Evolutionary conservation across 2,888 invertebrate species (phyloP).

Genomic region (Epinotia brunnichana): DNA sequence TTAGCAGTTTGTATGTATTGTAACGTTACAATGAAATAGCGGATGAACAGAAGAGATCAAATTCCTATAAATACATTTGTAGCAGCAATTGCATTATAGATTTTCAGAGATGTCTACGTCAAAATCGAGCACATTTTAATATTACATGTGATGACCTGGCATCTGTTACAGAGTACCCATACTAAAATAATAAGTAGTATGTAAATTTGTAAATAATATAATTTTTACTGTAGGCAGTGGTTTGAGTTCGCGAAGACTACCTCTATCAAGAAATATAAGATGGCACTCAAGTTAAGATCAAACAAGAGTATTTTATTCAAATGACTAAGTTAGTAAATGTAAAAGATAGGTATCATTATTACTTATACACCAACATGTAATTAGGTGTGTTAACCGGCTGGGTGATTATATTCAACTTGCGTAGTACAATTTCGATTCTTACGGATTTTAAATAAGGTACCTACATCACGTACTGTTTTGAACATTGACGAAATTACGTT

Average conservation of each 20-base stretch:
- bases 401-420: background rate
- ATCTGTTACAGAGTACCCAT: slow-evolving; percentile 2
- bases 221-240: slow-evolving; percentile 12
- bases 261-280: slow-evolving; percentile 20
- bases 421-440: background rate
- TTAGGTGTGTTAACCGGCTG: background rate
- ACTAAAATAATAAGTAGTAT: background rate
- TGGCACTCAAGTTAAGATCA: slow-evolving; percentile 41
- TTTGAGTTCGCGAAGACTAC: slow-evolving; percentile 5
- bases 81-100: slow-evolving; percentile 8
- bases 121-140: slow-evolving; percentile 20
- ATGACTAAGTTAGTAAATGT: slow-evolving; percentile 23
- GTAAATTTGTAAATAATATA: slow-evolving; percentile 12
- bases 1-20: background rate
- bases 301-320: slow-evolving; percentile 39
- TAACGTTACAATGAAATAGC: background rate
- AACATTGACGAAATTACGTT: slow-evolving; percentile 1
- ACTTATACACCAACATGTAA: slow-evolving; percentile 16
- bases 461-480: background rate
- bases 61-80: slow-evolving; percentile 25
- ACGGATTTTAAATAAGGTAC: background rate
- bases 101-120: slow-evolving; percentile 2
- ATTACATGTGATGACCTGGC: background rate
- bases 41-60: slow-evolving; percentile 40
- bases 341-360: background rate